A percentile compares a stretch with the other conserved stretches of the same genome.
Evolutionary conservation across 2,888 invertebrate species (phyloP).

Genomic region (Meiosimyza platycephala): DNA sequence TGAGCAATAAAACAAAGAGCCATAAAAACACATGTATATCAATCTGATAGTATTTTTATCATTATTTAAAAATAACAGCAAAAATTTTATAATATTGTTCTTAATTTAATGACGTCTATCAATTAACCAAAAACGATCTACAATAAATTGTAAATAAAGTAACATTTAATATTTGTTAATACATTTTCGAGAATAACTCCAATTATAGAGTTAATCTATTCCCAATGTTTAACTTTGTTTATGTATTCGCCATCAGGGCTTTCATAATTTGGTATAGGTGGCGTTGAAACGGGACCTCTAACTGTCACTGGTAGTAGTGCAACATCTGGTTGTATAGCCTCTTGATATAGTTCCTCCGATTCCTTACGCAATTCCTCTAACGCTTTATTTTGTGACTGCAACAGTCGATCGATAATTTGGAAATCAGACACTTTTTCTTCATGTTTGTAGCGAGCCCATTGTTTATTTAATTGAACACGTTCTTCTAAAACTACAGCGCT

Average conservation of each 20-base stretch:
- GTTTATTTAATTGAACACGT: slow-evolving; percentile 75
- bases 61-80: too few relatives aligned
- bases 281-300: slow-evolving; percentile 84
- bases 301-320: slow-evolving; percentile 76
- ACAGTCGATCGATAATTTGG: slow-evolving; percentile 76
- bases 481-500: slow-evolving; percentile 73
- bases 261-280: slow-evolving; percentile 82
- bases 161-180: too few relatives aligned
- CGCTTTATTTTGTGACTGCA: slow-evolving; percentile 80
- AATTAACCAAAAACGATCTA: too few relatives aligned
- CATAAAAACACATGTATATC: too few relatives aligned
- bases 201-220: slow-evolving; percentile 59
- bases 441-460: slow-evolving; percentile 80
- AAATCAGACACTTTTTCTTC: slow-evolving; percentile 75
- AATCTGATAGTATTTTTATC: too few relatives aligned
- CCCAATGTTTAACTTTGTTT: slow-evolving; percentile 85
- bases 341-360: slow-evolving; percentile 88
- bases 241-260: slow-evolving; percentile 92
- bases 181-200: too few relatives aligned
- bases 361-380: slow-evolving; percentile 81
- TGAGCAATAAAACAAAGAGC: too few relatives aligned
- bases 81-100: too few relatives aligned
- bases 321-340: slow-evolving; percentile 85
- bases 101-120: too few relatives aligned
- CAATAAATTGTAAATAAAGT: too few relatives aligned